Percentiles rank a stretch among this genome's conserved stretches.
phyloP scores from a whole-genome alignment of 2,113 vertebrate species.

The Cavia porcellus region DNA sequence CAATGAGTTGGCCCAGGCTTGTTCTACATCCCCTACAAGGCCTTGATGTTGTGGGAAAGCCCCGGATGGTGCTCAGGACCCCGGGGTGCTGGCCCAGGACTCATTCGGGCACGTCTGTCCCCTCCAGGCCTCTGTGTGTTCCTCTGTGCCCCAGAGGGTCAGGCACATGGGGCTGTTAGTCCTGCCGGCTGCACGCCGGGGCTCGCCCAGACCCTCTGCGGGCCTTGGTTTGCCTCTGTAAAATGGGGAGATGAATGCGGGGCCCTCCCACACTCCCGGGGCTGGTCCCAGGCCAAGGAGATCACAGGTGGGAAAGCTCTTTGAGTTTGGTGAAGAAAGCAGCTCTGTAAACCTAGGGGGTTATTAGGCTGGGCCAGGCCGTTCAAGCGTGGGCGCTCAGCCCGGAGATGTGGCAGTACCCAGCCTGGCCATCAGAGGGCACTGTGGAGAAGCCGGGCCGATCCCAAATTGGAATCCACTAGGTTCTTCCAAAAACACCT shows the following conservation, averaged over 20 bases:
- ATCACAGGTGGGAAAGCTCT: constrained; percentile 81
- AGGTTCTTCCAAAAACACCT: too few relatives aligned
- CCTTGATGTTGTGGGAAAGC: constrained; percentile 65
- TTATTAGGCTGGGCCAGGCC: constrained; percentile 50
- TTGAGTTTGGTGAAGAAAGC: constrained; percentile 70
- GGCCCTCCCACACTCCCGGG: constrained; percentile 65
- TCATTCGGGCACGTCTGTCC: constrained; percentile 41
- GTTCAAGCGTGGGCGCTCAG: accelerated
- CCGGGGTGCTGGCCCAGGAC: not conserved
- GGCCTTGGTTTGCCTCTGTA: constrained; percentile 70
- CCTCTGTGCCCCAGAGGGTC: not conserved
- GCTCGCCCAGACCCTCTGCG: constrained; percentile 28
- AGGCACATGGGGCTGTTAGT: not conserved
- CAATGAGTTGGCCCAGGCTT: not conserved
- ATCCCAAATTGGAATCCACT: not conserved
- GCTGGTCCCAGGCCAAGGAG: constrained; percentile 69
- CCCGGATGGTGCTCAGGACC: not conserved
- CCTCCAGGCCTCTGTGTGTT: constrained; percentile 26
- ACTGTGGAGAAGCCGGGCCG: not conserved
- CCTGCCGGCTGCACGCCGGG: not conserved
- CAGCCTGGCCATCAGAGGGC: constrained; percentile 61
- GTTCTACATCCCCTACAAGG: not conserved
- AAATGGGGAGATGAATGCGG: constrained; percentile 71
- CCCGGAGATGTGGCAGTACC: not conserved
- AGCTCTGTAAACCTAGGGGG: constrained; percentile 60